A percentile compares a stretch with the other conserved stretches of the same genome.
Evolutionary conservation across 2,797 vertebrate genomes (phyloP).

Genomic region (Gorsachius magnificus): DNA sequence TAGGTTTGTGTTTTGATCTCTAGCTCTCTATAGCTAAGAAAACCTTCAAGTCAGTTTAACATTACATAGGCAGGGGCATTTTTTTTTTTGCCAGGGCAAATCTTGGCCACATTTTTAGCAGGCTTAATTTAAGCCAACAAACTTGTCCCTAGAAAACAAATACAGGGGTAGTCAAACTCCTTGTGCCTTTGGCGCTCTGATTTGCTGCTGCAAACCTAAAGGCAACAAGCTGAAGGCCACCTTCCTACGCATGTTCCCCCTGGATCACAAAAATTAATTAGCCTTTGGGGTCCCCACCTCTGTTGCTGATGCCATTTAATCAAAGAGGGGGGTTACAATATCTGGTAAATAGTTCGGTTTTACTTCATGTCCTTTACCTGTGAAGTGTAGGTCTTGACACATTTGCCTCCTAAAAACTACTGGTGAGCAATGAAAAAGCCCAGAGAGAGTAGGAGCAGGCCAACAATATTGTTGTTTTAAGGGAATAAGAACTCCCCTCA

Average conservation of each 20-base stretch:
- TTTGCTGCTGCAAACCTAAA: neutral
- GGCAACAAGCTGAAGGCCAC: neutral
- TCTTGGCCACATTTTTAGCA: neutral
- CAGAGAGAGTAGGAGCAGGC: neutral
- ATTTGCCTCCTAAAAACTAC: neutral
- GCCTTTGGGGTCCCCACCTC: neutral
- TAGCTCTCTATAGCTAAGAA: neutral
- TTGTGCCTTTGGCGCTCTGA: neutral
- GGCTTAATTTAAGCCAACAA: neutral
- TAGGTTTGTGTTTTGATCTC: constrained; percentile 20
- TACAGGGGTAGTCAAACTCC: neutral
- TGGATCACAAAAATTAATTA: neutral
- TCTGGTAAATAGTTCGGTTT: neutral
- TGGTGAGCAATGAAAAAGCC: neutral
- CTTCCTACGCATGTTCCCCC: neutral
- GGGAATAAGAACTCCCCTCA: neutral
- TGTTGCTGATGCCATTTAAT: neutral
- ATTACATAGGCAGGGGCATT: neutral
- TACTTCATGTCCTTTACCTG: neutral
- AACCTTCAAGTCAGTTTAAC: neutral
- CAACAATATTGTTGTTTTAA: neutral
- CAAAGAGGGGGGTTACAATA: neutral
- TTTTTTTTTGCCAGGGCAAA: neutral
- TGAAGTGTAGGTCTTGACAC: neutral
- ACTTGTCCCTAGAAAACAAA: neutral